Percentiles rank a stretch among this genome's conserved stretches.
These are phyloP conservation scores for Lytechinus pictus DNA, from an alignment of 35 echinoderm and acorn worm species.

Conservation along the genomic window DNA sequence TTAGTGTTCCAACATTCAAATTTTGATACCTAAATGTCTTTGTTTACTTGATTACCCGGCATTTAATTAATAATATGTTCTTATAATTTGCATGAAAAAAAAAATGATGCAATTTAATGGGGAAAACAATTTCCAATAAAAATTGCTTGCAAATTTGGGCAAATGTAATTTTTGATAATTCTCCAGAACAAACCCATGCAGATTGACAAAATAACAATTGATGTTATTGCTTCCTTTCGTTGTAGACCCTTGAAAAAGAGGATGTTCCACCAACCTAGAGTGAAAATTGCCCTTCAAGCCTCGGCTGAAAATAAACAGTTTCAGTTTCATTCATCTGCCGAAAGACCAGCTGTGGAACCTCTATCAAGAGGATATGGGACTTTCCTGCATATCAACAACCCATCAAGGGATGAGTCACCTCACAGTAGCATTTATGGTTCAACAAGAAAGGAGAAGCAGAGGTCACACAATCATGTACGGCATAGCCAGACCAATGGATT, in stretches of 20 bases:
- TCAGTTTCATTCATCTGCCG: neutral
- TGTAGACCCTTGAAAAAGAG: neutral
- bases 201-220: too few species aligned
- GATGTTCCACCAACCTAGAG: neutral
- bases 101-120: too few species aligned
- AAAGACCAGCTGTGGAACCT: neutral
- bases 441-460: neutral
- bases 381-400: slow-evolving; percentile 27
- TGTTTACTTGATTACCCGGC: too few species aligned
- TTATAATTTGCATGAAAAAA: too few species aligned
- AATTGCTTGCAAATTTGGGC: neutral
- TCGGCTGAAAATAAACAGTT: neutral
- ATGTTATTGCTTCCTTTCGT: neutral
- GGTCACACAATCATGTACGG: neutral
- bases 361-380: slow-evolving; percentile 6
- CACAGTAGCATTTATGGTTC: slow-evolving; percentile 17
- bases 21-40: too few species aligned
- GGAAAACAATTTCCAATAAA: neutral
- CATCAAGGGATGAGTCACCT: neutral
- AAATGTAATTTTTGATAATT: too few species aligned
- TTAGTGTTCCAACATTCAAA: too few species aligned
- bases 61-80: too few species aligned
- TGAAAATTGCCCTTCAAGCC: neutral
- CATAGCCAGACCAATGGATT: neutral
- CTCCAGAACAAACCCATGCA: too few species aligned